Base-by-base conservation (phyloP, 1,140 invertebrate genomes). In the Drosophila pandora region DNA sequence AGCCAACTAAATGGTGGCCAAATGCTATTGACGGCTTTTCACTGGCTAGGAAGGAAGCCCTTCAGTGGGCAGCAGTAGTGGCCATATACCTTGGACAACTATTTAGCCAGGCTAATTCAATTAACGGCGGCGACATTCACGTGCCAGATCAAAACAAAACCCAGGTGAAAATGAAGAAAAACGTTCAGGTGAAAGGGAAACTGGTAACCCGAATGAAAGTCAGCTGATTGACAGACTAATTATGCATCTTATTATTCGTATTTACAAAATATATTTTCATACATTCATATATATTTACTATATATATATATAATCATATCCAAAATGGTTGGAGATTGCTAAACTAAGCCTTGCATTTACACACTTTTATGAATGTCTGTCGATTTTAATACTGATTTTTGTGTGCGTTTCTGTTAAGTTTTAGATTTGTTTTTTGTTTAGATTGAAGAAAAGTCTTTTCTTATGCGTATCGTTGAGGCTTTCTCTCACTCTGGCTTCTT, bases 221-320 rank as follows among this genome's bases (percentile, higher is more conserved):
- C 82, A 88, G 82, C 83, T 82, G 69, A 72, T 87, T 82, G 82
- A 79, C 78, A 79, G 75, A 82, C 75, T 87, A 83, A 88, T 78
- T 61, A 76, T 75, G 70, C 59, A 75, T 75, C 82, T 88, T 87
- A 88, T 87, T 87, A 68, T 87, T 82, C 41, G 68, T 76, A 87
- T 87, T 87, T 87, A 87, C 82, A 87, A 75, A 76, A 76, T 76
- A 61, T 76, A 67, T 68, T 65, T 74, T 49, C 39, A 65, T 41
- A 53, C 30, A 34, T 53, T 53, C 17, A 53, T 53, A 53, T 32
- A 32, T 32, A 43, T 43, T 17, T 9, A 47, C 21, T 76, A 81
- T 69, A 47, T 47, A 22, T 47, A 47, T 47, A 8, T 22, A 47
- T 17, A 47, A 9, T 47, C 43, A 23, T 47, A 47, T 68, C 49